Conservation (phyloP, 2,888 invertebrate species). For the Apodemia hepburni region DNA sequence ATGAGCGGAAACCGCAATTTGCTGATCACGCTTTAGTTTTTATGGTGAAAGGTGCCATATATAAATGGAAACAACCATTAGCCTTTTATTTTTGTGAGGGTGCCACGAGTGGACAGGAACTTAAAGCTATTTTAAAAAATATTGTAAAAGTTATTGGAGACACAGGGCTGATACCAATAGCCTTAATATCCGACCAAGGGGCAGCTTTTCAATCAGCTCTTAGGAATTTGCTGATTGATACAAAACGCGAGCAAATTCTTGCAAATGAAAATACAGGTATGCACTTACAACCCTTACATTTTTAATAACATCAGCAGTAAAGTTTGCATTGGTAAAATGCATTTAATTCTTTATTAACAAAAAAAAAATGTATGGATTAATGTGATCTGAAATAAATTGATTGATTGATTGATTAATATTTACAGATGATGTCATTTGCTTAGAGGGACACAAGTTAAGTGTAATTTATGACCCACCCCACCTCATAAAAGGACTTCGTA, state of each 20-base stretch:
- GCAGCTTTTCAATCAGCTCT: constrained; percentile 1
- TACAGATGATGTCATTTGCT: background rate
- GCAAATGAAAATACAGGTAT: background rate
- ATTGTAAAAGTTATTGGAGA: constrained; percentile 19
- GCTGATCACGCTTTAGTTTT: constrained; percentile 7
- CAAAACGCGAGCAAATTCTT: background rate
- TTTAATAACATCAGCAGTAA: background rate
- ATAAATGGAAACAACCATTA: constrained; percentile 29
- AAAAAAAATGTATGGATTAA: no score
- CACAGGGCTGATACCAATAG: constrained; percentile 27
- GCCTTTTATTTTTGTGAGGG: constrained; percentile 29
- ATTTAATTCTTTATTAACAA: background rate
- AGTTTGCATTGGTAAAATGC: background rate
- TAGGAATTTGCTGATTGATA: background rate
- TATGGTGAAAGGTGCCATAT: constrained; percentile 20
- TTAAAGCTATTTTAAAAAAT: constrained; percentile 22
- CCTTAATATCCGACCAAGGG: constrained; percentile 17
- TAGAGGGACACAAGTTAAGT: background rate
- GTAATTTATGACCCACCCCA: background rate
- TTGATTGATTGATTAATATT: no score
- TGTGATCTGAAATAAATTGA: no score
- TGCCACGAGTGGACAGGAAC: constrained; percentile 12
- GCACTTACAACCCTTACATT: background rate
- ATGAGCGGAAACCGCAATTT: constrained; percentile 6
- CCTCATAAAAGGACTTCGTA: background rate